Evolutionary conservation across 2,888 invertebrate species (phyloP).

Genomic region (Drosophila anceps): DNA sequence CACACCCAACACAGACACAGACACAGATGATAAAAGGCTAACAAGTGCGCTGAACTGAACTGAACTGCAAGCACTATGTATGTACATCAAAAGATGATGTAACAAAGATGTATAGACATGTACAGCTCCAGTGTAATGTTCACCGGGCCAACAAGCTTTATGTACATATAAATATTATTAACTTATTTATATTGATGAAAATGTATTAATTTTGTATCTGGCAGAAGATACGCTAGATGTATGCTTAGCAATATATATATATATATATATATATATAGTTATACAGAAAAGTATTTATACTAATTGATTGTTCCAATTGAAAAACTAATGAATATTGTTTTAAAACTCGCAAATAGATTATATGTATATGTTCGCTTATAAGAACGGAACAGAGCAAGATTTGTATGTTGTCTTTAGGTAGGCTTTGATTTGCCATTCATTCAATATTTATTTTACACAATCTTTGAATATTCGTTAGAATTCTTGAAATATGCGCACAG

Average conservation of each 20-base stretch:
- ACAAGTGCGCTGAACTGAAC: conserved; percentile 12
- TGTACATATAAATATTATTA: conserved; percentile 57
- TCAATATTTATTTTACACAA: background rate
- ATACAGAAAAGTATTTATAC: background rate
- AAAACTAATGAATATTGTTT: background rate
- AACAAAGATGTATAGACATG: conserved; percentile 3
- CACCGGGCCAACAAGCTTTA: conserved; percentile 58
- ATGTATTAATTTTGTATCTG: conserved; percentile 52
- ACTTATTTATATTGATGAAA: conserved; percentile 28
- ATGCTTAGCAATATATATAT: conserved; percentile 23
- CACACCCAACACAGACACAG: background rate
- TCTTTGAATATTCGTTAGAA: background rate
- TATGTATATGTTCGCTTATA: background rate
- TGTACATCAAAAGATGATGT: conserved; percentile 1
- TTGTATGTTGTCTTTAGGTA: background rate
- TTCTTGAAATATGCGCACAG: background rate
- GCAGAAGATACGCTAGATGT: conserved; percentile 5
- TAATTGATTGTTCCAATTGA: conserved; percentile 1
- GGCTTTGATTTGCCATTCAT: background rate
- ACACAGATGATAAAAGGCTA: conserved; percentile 19
- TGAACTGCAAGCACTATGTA: conserved; percentile 22
- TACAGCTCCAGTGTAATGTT: conserved; percentile 30
- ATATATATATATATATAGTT: conserved; percentile 7
- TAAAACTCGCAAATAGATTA: background rate
- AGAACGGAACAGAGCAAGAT: background rate